phyloP scores from a whole-genome alignment of 2,888 invertebrate genomes.

The Chaitophorus viminalis region DNA sequence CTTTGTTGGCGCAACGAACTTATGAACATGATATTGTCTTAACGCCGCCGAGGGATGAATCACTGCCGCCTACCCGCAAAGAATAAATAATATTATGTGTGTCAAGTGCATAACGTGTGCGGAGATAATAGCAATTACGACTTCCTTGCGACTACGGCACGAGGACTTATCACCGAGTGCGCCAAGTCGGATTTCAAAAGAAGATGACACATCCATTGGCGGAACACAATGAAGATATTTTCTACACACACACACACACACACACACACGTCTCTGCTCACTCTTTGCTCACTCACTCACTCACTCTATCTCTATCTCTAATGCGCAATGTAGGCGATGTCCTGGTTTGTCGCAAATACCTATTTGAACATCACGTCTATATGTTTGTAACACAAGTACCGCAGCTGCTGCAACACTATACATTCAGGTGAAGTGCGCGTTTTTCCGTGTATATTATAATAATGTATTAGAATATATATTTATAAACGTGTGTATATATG shows the following conservation, averaged over 20 bases:
- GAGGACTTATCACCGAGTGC: neutral
- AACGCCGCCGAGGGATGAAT: neutral
- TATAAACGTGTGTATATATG: neutral
- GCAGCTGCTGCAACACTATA: neutral
- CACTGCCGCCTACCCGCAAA: neutral
- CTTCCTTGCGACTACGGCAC: neutral
- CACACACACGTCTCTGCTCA: neutral
- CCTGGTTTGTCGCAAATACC: conserved; percentile 36
- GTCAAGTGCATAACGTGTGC: neutral
- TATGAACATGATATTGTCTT: neutral
- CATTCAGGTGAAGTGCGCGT: neutral
- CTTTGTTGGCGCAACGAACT: conserved; percentile 29
- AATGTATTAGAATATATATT: too few species aligned
- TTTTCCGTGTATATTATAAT: neutral
- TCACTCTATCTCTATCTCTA: too few species aligned
- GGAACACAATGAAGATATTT: conserved; percentile 38
- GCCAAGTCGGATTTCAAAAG: conserved; percentile 25
- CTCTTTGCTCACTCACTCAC: too few species aligned
- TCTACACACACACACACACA: too few species aligned
- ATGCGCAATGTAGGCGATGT: conserved; percentile 51
- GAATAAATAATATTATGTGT: neutral
- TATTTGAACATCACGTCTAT: neutral
- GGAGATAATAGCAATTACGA: neutral
- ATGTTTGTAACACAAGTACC: neutral
- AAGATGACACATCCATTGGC: conserved; percentile 38